Conservation (phyloP, 2,888 invertebrate species). For the Cataglyphis livida region DNA sequence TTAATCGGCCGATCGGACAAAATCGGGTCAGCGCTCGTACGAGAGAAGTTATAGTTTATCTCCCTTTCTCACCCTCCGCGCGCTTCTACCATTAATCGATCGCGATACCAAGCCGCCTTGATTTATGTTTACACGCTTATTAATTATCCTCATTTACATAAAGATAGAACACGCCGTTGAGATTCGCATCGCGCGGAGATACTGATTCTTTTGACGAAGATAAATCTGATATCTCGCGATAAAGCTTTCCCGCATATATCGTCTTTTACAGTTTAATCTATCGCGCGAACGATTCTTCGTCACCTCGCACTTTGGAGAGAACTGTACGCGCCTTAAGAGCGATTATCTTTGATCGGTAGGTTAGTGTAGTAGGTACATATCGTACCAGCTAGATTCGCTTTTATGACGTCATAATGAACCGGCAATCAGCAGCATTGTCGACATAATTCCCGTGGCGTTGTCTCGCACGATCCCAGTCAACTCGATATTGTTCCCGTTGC, state of each 20-base stretch:
- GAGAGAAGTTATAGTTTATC: slow-evolving; percentile 23
- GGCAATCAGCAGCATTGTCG: slow-evolving; percentile 85
- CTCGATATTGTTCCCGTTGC: slow-evolving; percentile 75
- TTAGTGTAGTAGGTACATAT: slow-evolving; percentile 72
- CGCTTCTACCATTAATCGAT: slow-evolving; percentile 66
- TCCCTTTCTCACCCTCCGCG: slow-evolving; percentile 48
- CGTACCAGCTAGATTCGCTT: slow-evolving; percentile 83
- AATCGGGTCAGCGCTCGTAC: slow-evolving; percentile 76
- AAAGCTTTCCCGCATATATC: no score
- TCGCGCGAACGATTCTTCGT: slow-evolving; percentile 16
- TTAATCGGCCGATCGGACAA: slow-evolving; percentile 80
- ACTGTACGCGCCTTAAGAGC: slow-evolving; percentile 70
- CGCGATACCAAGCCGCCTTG: slow-evolving; percentile 76
- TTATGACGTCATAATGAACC: slow-evolving; percentile 85
- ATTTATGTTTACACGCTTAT: slow-evolving; percentile 83
- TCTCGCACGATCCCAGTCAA: slow-evolving; percentile 80
- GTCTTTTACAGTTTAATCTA: neutral
- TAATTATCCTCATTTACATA: slow-evolving; percentile 85
- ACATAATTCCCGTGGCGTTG: slow-evolving; percentile 84
- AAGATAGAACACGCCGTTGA: slow-evolving; percentile 79
- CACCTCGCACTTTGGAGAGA: slow-evolving; percentile 61
- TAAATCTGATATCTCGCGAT: neutral
- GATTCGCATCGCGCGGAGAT: slow-evolving; percentile 65
- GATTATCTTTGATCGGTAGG: slow-evolving; percentile 81
- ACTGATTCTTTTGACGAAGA: neutral